phyloP scores from a whole-genome alignment of 2,113 vertebrate species.

The Alectura lathami region DNA sequence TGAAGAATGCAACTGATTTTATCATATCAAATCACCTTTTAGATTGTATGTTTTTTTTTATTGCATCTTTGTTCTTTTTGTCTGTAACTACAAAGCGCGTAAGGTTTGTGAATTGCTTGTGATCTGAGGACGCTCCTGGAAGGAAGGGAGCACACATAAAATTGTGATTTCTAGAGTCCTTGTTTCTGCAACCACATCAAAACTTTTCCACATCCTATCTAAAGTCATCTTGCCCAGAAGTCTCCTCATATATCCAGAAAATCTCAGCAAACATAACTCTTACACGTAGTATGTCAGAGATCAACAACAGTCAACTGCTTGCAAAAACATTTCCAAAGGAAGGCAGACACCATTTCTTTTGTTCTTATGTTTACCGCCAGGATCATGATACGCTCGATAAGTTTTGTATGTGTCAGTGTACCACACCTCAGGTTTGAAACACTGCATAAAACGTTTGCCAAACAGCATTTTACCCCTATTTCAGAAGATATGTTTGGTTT shows the following conservation, averaged over 20 bases:
- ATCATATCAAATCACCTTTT: neutral
- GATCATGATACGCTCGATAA: neutral
- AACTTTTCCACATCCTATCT: neutral
- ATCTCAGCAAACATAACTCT: neutral
- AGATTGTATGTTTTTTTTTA: neutral
- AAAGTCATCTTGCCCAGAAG: neutral
- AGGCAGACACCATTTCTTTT: neutral
- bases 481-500: neutral
- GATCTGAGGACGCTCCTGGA: neutral
- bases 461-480: neutral
- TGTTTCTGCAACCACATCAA: neutral
- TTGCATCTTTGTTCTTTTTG: neutral
- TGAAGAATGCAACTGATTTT: neutral
- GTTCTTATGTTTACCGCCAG: neutral
- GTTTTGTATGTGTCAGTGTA: neutral
- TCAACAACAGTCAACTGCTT: neutral
- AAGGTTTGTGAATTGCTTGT: neutral
- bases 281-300: rapidly evolving
- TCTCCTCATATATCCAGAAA: neutral
- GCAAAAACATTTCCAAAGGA: neutral
- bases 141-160: neutral
- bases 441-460: neutral
- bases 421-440: neutral
- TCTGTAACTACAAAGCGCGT: neutral
- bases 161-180: neutral